These are phyloP conservation scores for Cyanoramphus novaezelandiae DNA, from an alignment of 2,113 vertebrate species.

Conservation along the genomic window DNA sequence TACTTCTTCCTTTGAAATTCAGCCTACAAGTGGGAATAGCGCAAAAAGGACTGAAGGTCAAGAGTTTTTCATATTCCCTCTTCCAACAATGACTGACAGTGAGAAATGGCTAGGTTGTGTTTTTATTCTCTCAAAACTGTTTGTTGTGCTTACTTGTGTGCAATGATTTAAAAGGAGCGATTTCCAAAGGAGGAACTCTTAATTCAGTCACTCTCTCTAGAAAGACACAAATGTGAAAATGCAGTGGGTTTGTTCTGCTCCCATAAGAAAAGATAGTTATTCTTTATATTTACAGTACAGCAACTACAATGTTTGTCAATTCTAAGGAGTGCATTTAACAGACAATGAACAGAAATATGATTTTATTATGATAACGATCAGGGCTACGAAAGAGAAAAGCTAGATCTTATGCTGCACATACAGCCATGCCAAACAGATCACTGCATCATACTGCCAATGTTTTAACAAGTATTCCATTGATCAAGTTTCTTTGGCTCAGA, in stretches of 20 bases:
- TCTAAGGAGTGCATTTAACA: neutral
- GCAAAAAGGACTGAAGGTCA: neutral
- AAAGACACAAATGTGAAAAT: neutral
- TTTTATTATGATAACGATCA: neutral
- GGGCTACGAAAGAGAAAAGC: neutral
- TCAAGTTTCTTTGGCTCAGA: neutral
- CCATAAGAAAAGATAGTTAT: neutral
- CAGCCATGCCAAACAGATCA: neutral
- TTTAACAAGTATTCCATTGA: neutral
- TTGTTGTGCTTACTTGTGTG: neutral
- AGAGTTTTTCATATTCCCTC: constrained; percentile 31
- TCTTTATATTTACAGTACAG: neutral
- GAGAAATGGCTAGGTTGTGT: neutral
- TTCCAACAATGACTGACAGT: neutral
- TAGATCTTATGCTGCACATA: too few relatives aligned
- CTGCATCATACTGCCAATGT: neutral
- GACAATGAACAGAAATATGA: neutral
- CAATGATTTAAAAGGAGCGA: neutral
- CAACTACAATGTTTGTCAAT: neutral
- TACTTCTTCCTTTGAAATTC: neutral
- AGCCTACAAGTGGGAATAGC: neutral
- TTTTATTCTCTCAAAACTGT: neutral
- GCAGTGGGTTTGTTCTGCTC: neutral
- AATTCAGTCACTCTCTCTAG: neutral
- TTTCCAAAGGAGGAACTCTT: neutral